These are phyloP conservation scores for Myioborus miniatus DNA, from an alignment of 2,797 vertebrate species.

Conservation along the genomic window DNA sequence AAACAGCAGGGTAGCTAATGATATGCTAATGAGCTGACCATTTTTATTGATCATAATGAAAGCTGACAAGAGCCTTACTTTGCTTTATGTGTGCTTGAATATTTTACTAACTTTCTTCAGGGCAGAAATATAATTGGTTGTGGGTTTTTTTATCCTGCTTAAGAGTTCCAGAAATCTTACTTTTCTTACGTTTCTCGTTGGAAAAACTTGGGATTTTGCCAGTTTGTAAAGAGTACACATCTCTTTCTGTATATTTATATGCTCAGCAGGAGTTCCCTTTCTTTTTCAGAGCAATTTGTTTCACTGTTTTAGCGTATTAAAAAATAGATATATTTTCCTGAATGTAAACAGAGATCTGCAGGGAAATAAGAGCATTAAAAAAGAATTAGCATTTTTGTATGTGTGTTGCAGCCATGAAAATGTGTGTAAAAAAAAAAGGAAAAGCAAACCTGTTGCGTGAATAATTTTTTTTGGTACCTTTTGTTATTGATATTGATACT, in stretches of 20 bases:
- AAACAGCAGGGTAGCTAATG: slow-evolving; percentile 77
- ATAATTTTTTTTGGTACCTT: neutral
- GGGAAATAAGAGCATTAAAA: slow-evolving; percentile 70
- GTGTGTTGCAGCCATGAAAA: neutral
- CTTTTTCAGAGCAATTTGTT: slow-evolving; percentile 69
- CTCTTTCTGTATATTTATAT: slow-evolving; percentile 62
- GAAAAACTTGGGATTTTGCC: slow-evolving; percentile 50
- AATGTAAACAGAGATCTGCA: slow-evolving; percentile 76
- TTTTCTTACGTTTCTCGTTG: slow-evolving; percentile 14
- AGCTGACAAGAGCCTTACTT: slow-evolving; percentile 74
- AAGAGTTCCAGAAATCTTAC: slow-evolving; percentile 46
- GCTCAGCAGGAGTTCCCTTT: slow-evolving; percentile 63
- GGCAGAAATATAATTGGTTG: slow-evolving; percentile 71
- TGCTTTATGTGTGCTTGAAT: slow-evolving; percentile 67
- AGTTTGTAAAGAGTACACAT: slow-evolving; percentile 44
- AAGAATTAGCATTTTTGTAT: slow-evolving; percentile 59
- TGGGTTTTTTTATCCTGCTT: slow-evolving; percentile 49
- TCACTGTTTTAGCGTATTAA: slow-evolving; percentile 64
- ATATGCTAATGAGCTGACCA: slow-evolving; percentile 78
- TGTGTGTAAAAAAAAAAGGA: neutral
- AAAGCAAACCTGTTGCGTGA: neutral
- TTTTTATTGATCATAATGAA: slow-evolving; percentile 79
- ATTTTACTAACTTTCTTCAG: slow-evolving; percentile 75
- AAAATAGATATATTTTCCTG: slow-evolving; percentile 55
- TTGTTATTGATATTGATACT: neutral